Conservation (phyloP, 1,140 invertebrate species). For the Schlechtendalia chinensis region DNA sequence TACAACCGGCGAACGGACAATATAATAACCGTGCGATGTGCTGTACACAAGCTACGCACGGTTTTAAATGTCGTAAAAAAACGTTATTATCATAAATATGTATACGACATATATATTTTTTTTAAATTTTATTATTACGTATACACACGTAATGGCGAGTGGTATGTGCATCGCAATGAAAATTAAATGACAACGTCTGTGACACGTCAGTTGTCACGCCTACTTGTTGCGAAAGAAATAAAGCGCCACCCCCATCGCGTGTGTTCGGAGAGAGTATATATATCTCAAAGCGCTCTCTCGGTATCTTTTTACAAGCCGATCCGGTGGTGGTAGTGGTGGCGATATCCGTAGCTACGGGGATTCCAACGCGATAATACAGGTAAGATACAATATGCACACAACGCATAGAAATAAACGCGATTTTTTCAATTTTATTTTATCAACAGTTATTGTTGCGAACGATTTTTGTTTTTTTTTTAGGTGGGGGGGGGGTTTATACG, state of each 20-base stretch:
- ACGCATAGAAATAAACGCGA: neutral
- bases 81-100: too few relatives aligned
- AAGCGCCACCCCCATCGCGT: constrained; percentile 41
- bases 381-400: constrained; percentile 16
- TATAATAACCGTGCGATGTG: neutral
- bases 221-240: constrained; percentile 39
- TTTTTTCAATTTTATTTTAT: too few relatives aligned
- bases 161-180: constrained; percentile 16
- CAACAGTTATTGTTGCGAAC: too few relatives aligned
- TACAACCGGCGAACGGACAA: neutral
- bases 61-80: neutral
- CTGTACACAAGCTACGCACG: neutral
- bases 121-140: constrained; percentile 21
- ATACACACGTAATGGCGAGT: neutral
- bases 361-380: constrained; percentile 28
- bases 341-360: constrained; percentile 33
- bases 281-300: constrained; percentile 47
- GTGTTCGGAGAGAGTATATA: constrained; percentile 29
- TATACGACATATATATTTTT: too few relatives aligned
- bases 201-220: constrained; percentile 31
- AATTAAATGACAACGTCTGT: constrained; percentile 31
- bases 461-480: too few relatives aligned
- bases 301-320: constrained; percentile 22
- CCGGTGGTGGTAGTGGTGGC: constrained; percentile 19
- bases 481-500: too few relatives aligned